Evolutionary conservation across 23 tunicate species (phyloP).

Genomic region (Diplosoma virens): DNA sequence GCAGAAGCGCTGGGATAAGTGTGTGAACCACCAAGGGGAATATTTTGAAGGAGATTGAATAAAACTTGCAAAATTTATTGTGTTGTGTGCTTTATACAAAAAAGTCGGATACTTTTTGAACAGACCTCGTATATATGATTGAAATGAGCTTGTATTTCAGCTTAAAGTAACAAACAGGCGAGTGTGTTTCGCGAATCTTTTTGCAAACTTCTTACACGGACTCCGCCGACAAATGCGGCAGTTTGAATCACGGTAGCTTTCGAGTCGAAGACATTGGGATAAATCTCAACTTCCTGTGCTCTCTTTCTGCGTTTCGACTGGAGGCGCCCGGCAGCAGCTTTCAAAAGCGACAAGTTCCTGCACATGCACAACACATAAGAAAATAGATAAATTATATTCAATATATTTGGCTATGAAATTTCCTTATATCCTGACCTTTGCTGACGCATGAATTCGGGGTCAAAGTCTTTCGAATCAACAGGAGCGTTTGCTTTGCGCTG

Average conservation of each 20-base stretch:
- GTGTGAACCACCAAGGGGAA: too few relatives aligned
- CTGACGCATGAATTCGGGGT: constrained; percentile 26
- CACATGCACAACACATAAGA: not conserved
- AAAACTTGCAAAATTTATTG: too few relatives aligned
- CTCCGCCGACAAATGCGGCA: constrained; percentile 78
- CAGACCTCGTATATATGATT: too few relatives aligned
- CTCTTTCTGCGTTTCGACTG: constrained; percentile 10
- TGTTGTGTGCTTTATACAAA: too few relatives aligned
- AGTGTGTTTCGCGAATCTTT: too few relatives aligned
- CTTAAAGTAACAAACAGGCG: too few relatives aligned
- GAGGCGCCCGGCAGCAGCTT: constrained; percentile 45
- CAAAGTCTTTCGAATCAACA: constrained; percentile 15
- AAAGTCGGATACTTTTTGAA: too few relatives aligned
- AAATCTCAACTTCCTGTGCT: constrained; percentile 7
- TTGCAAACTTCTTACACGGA: constrained; percentile 42
- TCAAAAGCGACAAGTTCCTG: constrained; percentile 29
- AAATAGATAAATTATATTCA: not conserved
- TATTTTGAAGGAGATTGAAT: too few relatives aligned
- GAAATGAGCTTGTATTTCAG: too few relatives aligned
- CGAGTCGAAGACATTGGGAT: constrained; percentile 67
- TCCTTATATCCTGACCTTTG: not conserved
- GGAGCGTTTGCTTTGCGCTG: not conserved
- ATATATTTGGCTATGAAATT: not conserved
- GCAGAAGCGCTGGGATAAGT: too few relatives aligned
- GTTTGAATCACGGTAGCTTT: constrained; percentile 27